phyloP scores from a whole-genome alignment of 1,140 invertebrate genomes.

The Papilio helenus region DNA sequence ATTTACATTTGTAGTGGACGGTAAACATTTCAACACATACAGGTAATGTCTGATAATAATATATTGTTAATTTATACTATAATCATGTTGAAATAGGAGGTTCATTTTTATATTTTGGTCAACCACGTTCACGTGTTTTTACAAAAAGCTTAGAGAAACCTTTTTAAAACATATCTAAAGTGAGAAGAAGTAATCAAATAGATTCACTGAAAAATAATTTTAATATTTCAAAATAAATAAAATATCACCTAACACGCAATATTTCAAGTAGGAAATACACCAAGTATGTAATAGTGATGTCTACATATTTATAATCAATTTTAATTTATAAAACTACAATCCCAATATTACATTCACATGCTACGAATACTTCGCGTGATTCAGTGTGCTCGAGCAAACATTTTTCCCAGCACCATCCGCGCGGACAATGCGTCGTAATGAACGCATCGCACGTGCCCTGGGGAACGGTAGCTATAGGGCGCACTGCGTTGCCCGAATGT shows the following conservation, averaged over 20 bases:
- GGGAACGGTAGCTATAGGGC: neutral
- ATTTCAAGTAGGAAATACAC: too few species aligned
- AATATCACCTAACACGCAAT: too few species aligned
- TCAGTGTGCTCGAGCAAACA: slow-evolving; percentile 10
- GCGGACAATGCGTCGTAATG: slow-evolving; percentile 1
- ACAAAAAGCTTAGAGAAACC: too few species aligned
- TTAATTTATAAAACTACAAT: neutral
- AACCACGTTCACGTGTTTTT: too few species aligned
- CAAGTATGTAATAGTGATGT: neutral
- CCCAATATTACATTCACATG: neutral
- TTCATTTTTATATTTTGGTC: too few species aligned
- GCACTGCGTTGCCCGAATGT: neutral
- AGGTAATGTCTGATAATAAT: neutral
- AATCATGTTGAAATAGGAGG: too few species aligned
- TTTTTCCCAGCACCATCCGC: neutral
- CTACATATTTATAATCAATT: neutral
- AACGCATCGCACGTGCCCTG: slow-evolving; percentile 17
- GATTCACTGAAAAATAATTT: too few species aligned
- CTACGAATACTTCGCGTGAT: neutral
- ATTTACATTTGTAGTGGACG: neutral
- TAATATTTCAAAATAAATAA: too few species aligned
- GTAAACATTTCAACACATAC: neutral
- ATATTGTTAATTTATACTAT: neutral
- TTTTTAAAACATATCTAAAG: too few species aligned
- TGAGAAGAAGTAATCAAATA: too few species aligned